Base-by-base conservation (phyloP, 2,888 invertebrate genomes). In the Baccha elongata region DNA sequence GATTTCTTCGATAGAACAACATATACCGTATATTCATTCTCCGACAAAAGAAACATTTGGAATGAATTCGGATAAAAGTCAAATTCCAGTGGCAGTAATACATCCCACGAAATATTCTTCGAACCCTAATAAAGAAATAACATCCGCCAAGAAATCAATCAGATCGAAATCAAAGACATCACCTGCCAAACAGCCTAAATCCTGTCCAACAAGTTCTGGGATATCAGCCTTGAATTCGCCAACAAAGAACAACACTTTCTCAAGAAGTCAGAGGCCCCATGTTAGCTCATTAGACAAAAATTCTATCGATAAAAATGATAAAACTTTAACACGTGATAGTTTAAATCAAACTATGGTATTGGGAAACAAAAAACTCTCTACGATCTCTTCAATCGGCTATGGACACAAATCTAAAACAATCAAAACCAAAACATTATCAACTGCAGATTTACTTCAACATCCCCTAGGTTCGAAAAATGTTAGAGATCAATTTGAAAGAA, bases 371-470 rank as follows among this genome's bases (percentile, higher is more conserved):
- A 48, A 69, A 48, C 40, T 40, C 4, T 2, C 23, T 1, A 32
- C 10, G 40, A 15, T 5, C 11, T 29, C 15, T 8, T 17, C 48
- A 4, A 17, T 10, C 21, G 3, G 50, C 5, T 13, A 4, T 52
- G 42, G 55, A n/a, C 21, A 8, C 6, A 76, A 69, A 10, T 21
- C 53, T 3, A 62, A 53, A 1, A 26, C 8, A 2, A 2, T 64
- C 1, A 48, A 32, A 21, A 69, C 69, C 4, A 76, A 76, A 17
- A 32, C 62, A 13, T 13, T 26, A 0, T 75, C 80, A 40, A 46
- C 64, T 11, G 50, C 68, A 2, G 35, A 74, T 6, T 17, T 50
- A 0, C 13, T 37, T 42, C 42, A 50, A 10, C 35, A 37, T 11
- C n/a, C 60, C 0, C 50, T 13, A 10, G 37, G 58, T n/a, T 21